Base-by-base conservation (phyloP, 1,140 invertebrate species). In the Polypedilum pembai region DNA sequence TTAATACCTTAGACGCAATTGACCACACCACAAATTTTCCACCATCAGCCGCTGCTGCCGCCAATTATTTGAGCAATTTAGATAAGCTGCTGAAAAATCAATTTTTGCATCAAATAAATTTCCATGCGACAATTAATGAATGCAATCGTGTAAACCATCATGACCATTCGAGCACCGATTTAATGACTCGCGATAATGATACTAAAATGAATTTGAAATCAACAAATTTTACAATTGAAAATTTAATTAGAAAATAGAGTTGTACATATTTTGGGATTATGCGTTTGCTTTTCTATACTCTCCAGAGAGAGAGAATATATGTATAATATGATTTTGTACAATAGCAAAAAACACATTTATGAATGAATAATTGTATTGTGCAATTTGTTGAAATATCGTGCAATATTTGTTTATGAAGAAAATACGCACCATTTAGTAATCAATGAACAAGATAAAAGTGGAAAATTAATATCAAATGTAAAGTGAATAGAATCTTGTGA, bases 151-250 rank as follows among this genome's bases (percentile, higher is more conserved):
- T 69, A 69, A 69, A 20, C 65, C 17, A 69, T 69, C 65, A 18
- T 69, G 20, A 69, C 65, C 65, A 69, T 18, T 21, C 10, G 20
- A 69, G 20, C 18, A 69, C 65, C 65, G 10, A 69, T 69, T 69
- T 69, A 69, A 69, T 21, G 65, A 18, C 65, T 20, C 17, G 65
- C 20, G 65, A 69, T 20, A 69, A 21, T 69, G 65, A 69, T 69
- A 21, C 17, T 21, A 69, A 69, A 69, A 69, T 69, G 65, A 69
- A 69, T 69, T 69, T 69, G 65, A 69, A 69, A 69, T 69, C 65
- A 69, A 69, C 65, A 69, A 69, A 69, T 69, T 69, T 69, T 21
- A 69, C 65, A 69, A 69, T 69, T 69, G 65, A 69, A 69, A 69
- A 69, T 69, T 10, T 69, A 69, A 69, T 69, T 69, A 69, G 65